These are phyloP conservation scores for Notothenia coriiceps DNA, from an alignment of 2,113 vertebrate genomes.

Conservation along the genomic window DNA sequence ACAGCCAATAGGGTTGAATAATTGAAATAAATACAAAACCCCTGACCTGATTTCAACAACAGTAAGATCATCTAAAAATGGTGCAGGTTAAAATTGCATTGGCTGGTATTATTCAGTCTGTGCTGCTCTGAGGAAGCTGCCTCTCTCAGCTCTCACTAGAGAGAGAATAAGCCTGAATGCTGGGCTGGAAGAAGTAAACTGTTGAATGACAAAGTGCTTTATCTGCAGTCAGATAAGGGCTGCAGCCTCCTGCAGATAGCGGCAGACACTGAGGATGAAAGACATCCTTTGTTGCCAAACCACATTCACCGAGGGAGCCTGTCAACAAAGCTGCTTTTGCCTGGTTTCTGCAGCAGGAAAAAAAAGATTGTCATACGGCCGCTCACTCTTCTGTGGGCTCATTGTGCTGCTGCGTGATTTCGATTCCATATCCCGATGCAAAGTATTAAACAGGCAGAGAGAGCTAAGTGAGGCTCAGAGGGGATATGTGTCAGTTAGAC, in stretches of 20 bases:
- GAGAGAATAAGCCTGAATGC: constrained; percentile 33
- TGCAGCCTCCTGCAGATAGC: constrained; percentile 68
- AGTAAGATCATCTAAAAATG: constrained; percentile 12
- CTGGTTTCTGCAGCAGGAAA: constrained; percentile 26
- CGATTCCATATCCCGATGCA: constrained; percentile 22
- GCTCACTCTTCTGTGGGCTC: constrained; percentile 27
- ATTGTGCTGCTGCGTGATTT: constrained; percentile 32
- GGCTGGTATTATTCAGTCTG: constrained; percentile 9
- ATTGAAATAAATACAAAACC: not conserved
- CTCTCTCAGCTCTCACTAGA: constrained; percentile 50
- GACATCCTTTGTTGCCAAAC: constrained; percentile 68
- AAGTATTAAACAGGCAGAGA: constrained; percentile 16
- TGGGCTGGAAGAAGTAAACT: constrained; percentile 57
- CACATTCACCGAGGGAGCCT: constrained; percentile 58
- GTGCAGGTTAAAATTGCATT: constrained; percentile 8
- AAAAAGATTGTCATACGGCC: constrained; percentile 43
- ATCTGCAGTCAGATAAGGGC: constrained; percentile 69
- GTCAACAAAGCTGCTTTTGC: constrained; percentile 70
- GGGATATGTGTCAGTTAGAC: not conserved
- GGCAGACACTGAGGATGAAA: constrained; percentile 66
- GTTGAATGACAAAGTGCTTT: constrained; percentile 68
- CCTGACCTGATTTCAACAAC: not conserved
- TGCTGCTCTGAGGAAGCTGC: constrained; percentile 24
- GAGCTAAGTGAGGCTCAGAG: constrained; percentile 7
- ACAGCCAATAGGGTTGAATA: not conserved